These are phyloP conservation scores for Campylorhamphus procurvoides DNA, from an alignment of 2,113 vertebrate genomes.

Conservation along the genomic window DNA sequence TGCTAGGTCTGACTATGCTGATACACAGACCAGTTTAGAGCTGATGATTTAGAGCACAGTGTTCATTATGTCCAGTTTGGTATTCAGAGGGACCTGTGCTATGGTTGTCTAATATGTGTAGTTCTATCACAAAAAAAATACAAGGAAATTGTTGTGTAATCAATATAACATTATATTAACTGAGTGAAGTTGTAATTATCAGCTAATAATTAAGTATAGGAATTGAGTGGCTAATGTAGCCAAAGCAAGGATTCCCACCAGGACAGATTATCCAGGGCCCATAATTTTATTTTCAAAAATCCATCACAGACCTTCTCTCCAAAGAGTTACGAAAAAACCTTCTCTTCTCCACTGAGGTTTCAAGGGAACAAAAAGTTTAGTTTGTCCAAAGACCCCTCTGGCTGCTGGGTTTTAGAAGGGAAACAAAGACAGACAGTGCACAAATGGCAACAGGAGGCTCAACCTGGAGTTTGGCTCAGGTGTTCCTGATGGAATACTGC, in stretches of 20 bases:
- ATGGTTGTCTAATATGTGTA: background rate
- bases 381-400: background rate
- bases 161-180: background rate
- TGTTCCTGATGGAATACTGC: background rate
- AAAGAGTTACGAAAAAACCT: background rate
- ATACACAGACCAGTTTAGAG: background rate
- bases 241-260: background rate
- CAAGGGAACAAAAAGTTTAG: background rate
- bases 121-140: background rate
- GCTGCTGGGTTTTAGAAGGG: background rate
- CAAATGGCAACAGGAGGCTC: background rate
- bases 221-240: background rate
- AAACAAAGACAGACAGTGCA: background rate
- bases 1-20: fast-evolving
- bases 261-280: background rate
- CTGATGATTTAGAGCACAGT: background rate
- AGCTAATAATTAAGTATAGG: background rate
- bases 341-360: background rate
- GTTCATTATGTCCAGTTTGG: background rate
- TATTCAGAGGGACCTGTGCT: background rate
- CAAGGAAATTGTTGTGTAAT: background rate
- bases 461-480: background rate
- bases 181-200: background rate
- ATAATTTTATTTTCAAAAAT: background rate
- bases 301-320: background rate